Percentiles rank a stretch among this genome's conserved stretches.
These are phyloP conservation scores for Stenotaenia linearis DNA, from an alignment of 2,888 invertebrate genomes.

Conservation along the genomic window DNA sequence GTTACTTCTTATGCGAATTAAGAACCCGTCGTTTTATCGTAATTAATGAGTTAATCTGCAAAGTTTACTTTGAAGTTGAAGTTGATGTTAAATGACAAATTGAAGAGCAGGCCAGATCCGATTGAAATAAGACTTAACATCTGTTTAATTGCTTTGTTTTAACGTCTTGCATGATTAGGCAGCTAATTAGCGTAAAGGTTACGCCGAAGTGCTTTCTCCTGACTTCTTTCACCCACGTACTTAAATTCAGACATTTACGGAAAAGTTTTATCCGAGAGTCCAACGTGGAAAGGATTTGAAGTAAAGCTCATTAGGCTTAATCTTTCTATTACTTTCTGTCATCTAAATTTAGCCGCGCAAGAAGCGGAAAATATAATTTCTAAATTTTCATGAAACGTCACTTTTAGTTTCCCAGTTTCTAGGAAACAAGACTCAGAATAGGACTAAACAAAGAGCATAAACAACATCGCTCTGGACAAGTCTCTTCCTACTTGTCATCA, in stretches of 20 bases:
- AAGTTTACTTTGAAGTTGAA: background rate
- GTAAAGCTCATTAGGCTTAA: background rate
- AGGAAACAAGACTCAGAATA: background rate
- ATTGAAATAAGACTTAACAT: slow-evolving; percentile 1
- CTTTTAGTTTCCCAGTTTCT: background rate
- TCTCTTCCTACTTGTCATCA: too few species aligned
- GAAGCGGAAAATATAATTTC: background rate
- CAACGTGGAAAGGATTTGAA: background rate
- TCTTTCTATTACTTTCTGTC: background rate
- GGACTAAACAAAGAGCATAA: background rate
- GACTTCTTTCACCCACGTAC: background rate
- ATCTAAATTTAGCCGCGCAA: background rate
- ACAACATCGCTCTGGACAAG: background rate
- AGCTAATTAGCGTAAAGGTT: background rate
- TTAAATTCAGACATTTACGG: background rate
- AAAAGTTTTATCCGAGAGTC: background rate
- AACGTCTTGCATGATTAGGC: background rate
- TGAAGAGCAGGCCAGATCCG: background rate
- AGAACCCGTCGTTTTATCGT: too few species aligned
- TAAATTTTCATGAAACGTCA: background rate
- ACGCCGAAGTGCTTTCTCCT: background rate
- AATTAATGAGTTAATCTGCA: background rate
- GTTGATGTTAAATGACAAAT: background rate
- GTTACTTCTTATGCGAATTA: too few species aligned
- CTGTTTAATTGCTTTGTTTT: slow-evolving; percentile 1